Conservation (phyloP, 2,797 vertebrate species). For the Neosalanx taihuensis region DNA sequence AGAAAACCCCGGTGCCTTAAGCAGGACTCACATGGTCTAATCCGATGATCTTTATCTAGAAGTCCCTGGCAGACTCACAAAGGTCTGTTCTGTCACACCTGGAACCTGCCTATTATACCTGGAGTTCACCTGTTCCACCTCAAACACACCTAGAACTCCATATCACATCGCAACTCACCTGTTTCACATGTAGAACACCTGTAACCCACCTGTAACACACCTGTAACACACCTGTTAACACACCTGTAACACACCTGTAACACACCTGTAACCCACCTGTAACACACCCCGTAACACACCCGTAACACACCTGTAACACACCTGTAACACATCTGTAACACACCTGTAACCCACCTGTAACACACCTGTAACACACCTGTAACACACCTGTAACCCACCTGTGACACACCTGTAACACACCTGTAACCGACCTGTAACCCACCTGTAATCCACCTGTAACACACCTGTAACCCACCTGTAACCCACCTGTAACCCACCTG, state of each 20-base stretch:
- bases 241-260: not conserved
- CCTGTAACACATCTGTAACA: no score
- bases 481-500: no score
- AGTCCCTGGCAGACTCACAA: not conserved
- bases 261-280: no score
- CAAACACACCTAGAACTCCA: not conserved
- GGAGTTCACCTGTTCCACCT: not conserved
- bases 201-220: no score
- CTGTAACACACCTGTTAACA: not conserved
- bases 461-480: no score
- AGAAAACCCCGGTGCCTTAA: not conserved
- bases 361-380: no score
- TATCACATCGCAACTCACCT: not conserved
- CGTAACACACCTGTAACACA: no score
- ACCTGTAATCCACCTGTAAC: not conserved
- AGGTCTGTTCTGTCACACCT: constrained; percentile 16
- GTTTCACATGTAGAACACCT: no score
- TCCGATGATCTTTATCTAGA: constrained; percentile 13
- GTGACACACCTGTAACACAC: not conserved
- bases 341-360: no score
- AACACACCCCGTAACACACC: no score
- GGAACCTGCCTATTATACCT: not conserved
- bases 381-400: no score
- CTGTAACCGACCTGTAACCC: not conserved
- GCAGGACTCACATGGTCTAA: not conserved